phyloP scores from a whole-genome alignment of 1,140 invertebrate species.

The Drosophila sulfurigaster region DNA sequence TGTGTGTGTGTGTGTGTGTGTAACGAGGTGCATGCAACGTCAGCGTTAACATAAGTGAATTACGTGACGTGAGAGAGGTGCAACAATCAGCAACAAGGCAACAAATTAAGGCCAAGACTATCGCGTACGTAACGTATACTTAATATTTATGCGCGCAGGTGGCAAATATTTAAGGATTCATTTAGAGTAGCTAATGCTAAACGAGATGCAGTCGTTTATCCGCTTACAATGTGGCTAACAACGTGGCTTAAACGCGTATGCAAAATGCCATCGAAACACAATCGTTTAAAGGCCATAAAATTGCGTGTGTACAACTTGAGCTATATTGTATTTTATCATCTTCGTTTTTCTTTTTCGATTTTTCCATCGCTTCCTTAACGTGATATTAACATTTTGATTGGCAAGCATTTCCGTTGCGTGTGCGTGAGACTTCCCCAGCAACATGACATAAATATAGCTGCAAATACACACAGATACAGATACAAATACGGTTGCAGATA shows the following conservation, averaged over 20 bases:
- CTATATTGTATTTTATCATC: neutral
- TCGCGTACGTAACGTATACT: neutral
- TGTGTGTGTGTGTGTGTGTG: neutral
- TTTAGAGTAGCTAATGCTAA: neutral
- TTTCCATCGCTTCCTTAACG: neutral
- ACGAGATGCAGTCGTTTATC: neutral
- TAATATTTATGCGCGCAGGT: too few relatives aligned
- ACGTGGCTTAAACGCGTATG: neutral
- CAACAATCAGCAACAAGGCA: neutral
- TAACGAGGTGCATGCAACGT: slow-evolving; percentile 13
- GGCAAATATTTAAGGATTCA: neutral
- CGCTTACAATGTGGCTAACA: neutral
- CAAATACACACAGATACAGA: slow-evolving; percentile 18
- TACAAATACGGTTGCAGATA: slow-evolving; percentile 1
- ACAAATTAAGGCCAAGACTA: neutral
- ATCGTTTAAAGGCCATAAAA: neutral
- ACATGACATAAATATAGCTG: slow-evolving; percentile 17
- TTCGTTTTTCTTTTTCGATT: slow-evolving; percentile 10
- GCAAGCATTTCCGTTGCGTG: slow-evolving; percentile 29
- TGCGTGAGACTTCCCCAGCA: slow-evolving; percentile 1
- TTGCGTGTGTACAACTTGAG: slow-evolving; percentile 1
- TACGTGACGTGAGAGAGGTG: slow-evolving; percentile 13
- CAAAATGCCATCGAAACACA: neutral
- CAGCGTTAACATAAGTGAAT: slow-evolving; percentile 41
- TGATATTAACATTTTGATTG: slow-evolving; percentile 28